Percentiles rank a stretch among this genome's conserved stretches.
Conservation (phyloP, 2,113 vertebrate species). For the Carettochelys insculpta region DNA sequence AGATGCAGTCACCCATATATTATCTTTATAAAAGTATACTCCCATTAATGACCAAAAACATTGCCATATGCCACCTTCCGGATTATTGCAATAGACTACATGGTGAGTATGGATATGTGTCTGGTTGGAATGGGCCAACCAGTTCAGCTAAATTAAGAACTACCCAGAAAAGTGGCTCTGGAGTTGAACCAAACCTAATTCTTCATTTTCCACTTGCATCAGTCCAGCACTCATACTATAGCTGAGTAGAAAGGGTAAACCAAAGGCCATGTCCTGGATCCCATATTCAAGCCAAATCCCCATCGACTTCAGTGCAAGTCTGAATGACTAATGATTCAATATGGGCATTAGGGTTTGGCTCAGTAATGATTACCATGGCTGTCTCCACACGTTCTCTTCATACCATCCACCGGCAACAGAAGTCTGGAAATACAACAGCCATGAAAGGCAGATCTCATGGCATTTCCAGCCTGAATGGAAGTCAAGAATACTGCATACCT, state of each 20-base stretch:
- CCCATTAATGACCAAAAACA: neutral
- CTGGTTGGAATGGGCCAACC: neutral
- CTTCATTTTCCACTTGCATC: neutral
- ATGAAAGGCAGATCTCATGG: neutral
- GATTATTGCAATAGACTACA: neutral
- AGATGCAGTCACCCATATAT: neutral
- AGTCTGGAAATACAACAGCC: neutral
- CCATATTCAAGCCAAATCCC: neutral
- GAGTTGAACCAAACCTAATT: neutral
- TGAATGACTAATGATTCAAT: neutral
- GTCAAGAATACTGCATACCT: fast-evolving
- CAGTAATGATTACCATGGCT: neutral
- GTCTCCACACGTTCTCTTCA: neutral
- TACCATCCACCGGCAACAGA: neutral
- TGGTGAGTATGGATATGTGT: neutral
- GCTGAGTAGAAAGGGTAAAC: neutral
- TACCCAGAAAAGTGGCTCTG: neutral
- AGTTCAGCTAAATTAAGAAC: neutral
- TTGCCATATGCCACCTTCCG: fast-evolving
- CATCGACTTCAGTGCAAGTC: neutral
- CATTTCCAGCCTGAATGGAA: neutral
- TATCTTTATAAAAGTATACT: neutral
- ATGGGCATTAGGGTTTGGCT: neutral
- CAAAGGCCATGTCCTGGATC: fast-evolving
- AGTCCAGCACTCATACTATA: fast-evolving